A percentile compares a stretch with the other conserved stretches of the same genome.
phyloP scores from a whole-genome alignment of 1,140 invertebrate genomes.

The Mya arenaria region DNA sequence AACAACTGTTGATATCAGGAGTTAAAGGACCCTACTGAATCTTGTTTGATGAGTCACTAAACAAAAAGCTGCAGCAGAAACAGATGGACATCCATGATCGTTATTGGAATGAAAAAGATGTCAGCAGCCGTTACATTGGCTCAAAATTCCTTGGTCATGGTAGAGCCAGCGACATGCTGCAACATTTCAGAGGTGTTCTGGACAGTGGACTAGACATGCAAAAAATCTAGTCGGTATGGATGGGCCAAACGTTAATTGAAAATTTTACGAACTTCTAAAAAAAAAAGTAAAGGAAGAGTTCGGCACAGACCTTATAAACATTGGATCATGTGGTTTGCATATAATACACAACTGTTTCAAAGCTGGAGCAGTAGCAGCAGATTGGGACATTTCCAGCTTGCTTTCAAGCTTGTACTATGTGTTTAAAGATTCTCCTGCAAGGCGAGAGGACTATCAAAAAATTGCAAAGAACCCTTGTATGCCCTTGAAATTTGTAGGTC shows the following conservation, averaged over 20 bases:
- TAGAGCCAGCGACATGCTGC: no score
- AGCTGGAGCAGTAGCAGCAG: conserved; percentile 4
- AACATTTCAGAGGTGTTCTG: no score
- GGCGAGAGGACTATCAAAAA: conserved; percentile 52
- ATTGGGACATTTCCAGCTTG: conserved; percentile 22
- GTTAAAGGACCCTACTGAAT: no score
- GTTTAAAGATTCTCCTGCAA: conserved; percentile 57
- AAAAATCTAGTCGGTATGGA: conserved; percentile 68
- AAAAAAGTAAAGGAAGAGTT: conserved; percentile 34
- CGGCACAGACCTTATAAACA: conserved; percentile 31
- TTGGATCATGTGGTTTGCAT: conserved; percentile 61
- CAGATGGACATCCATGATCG: no score
- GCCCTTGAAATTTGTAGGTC: conserved; percentile 32
- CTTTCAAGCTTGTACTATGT: conserved; percentile 41
- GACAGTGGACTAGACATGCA: no score
- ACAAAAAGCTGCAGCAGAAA: no score
- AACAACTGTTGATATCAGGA: no score
- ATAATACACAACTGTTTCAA: conserved; percentile 51
- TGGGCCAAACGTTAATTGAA: conserved; percentile 70
- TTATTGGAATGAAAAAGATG: no score
- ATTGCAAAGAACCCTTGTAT: conserved; percentile 10
- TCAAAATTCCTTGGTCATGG: no score
- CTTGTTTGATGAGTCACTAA: no score
- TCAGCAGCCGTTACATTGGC: no score
- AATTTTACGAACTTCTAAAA: conserved; percentile 51